Conservation (phyloP, 2,888 invertebrate species). For the Xylota sylvarum region DNA sequence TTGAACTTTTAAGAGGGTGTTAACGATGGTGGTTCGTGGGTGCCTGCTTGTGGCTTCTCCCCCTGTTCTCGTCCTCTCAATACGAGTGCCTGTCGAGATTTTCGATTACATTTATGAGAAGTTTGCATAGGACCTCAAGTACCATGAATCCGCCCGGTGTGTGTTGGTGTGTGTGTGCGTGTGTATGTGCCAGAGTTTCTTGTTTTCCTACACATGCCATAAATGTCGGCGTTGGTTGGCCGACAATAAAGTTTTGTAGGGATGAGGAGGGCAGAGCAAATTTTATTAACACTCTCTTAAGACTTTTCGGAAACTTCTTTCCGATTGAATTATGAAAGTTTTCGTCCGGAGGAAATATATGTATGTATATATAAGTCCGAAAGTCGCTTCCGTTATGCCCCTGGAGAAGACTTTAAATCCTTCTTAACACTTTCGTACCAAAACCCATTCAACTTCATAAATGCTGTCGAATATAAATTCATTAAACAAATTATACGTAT, state of each 20-base stretch:
- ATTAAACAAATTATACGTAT: conserved; percentile 50
- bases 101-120: conserved; percentile 73
- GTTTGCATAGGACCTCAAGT: conserved; percentile 58
- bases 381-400: not conserved
- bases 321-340: conserved; percentile 75
- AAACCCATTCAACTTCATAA: conserved; percentile 39
- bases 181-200: conserved; percentile 40
- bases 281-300: conserved; percentile 75
- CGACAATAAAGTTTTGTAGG: conserved; percentile 63
- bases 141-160: not conserved
- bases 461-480: conserved; percentile 58
- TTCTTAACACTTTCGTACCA: conserved; percentile 41
- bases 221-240: conserved; percentile 64
- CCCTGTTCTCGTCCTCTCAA: not conserved
- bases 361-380: conserved; percentile 1
- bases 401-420: conserved; percentile 62
- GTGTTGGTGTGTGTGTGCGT: conserved; percentile 22
- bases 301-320: conserved; percentile 66
- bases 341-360: not conserved
- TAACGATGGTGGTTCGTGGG: conserved; percentile 53
- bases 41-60: conserved; percentile 35
- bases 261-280: conserved; percentile 29
- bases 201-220: conserved; percentile 54
- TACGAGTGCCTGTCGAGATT: conserved; percentile 64
- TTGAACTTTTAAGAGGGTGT: conserved; percentile 76